phyloP scores from a whole-genome alignment of 1,140 invertebrate genomes.

The Calephelis nemesis region DNA sequence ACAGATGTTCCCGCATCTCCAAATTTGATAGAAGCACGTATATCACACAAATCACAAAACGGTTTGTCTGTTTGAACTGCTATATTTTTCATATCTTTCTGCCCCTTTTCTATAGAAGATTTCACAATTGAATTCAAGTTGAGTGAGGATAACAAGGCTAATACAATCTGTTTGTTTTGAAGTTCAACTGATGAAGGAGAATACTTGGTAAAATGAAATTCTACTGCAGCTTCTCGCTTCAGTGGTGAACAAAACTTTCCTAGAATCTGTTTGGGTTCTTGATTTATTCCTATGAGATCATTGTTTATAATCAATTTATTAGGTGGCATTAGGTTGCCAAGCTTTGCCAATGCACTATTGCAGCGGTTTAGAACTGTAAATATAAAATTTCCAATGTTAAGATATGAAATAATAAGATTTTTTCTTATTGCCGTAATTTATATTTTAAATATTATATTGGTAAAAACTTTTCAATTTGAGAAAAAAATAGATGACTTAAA shows the following conservation, averaged over 20 bases:
- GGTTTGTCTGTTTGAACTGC: conserved; percentile 58
- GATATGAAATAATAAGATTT: not conserved
- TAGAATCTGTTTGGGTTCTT: conserved; percentile 44
- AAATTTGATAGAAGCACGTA: conserved; percentile 48
- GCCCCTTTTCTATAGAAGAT: conserved; percentile 43
- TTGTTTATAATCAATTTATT: conserved; percentile 55
- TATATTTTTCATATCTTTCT: conserved; percentile 54
- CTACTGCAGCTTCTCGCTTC: conserved; percentile 54
- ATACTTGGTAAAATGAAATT: conserved; percentile 59
- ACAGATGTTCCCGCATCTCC: conserved; percentile 40
- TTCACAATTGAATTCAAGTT: conserved; percentile 52
- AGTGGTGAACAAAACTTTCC: conserved; percentile 65
- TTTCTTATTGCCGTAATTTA: not conserved
- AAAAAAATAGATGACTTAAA: not conserved
- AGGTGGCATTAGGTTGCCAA: conserved; percentile 51
- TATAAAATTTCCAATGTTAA: conserved; percentile 36
- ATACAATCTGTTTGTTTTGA: conserved; percentile 60
- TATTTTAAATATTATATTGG: not conserved
- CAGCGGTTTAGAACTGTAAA: conserved; percentile 69
- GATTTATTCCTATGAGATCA: conserved; percentile 26
- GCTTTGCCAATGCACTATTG: conserved; percentile 48
- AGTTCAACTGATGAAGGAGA: conserved; percentile 32
- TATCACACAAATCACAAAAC: conserved; percentile 63
- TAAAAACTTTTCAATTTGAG: not conserved
- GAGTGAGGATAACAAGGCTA: conserved; percentile 51